These are phyloP conservation scores for Nemoura dubitans DNA, from an alignment of 2,888 invertebrate species.

Conservation along the genomic window DNA sequence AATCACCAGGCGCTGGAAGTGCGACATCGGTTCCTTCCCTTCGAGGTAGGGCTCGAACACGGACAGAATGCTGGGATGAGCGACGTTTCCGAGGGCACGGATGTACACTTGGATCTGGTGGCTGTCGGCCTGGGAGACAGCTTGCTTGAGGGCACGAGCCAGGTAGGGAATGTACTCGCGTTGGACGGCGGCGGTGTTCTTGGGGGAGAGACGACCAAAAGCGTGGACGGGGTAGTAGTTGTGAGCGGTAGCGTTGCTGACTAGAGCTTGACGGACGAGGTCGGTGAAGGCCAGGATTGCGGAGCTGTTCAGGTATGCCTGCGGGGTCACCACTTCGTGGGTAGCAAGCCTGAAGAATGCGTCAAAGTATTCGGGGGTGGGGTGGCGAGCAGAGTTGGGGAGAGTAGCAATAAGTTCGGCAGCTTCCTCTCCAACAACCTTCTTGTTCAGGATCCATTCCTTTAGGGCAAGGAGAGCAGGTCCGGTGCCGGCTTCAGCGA, in stretches of 20 bases:
- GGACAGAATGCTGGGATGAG: conserved; percentile 68
- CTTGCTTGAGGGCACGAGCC: conserved; percentile 63
- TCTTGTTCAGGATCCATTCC: conserved; percentile 67
- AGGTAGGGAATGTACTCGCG: conserved; percentile 70
- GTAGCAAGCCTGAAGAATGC: conserved; percentile 67
- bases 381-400: conserved; percentile 66
- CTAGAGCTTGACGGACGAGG: conserved; percentile 69
- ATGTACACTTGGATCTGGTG: conserved; percentile 69
- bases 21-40: conserved; percentile 65
- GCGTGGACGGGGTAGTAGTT: conserved; percentile 72
- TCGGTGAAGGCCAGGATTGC: conserved; percentile 69
- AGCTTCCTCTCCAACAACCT: conserved; percentile 68
- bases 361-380: conserved; percentile 70
- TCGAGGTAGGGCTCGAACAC: conserved; percentile 75
- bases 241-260: conserved; percentile 67
- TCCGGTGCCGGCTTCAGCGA: conserved; percentile 73
- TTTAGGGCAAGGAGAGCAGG: conserved; percentile 71
- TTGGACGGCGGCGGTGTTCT: conserved; percentile 64
- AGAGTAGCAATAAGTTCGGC: conserved; percentile 67
- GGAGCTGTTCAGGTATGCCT: conserved; percentile 65
- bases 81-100: conserved; percentile 72
- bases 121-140: conserved; percentile 65
- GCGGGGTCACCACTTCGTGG: conserved; percentile 64
- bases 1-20: conserved; percentile 72
- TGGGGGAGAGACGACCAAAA: conserved; percentile 68